These are phyloP conservation scores for Diplolepis rosae DNA, from an alignment of 2,888 invertebrate species.

Conservation along the genomic window DNA sequence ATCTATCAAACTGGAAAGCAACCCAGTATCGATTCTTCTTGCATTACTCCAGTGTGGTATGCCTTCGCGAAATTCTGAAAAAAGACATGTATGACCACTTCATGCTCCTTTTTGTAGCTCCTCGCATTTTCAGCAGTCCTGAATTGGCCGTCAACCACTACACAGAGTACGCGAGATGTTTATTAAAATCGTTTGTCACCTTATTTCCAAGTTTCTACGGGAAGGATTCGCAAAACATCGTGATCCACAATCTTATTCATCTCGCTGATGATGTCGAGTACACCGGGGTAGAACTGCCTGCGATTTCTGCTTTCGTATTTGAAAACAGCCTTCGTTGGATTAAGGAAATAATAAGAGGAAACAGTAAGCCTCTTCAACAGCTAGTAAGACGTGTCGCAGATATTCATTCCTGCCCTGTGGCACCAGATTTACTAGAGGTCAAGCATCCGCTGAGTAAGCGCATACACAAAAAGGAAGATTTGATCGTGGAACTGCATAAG, in stretches of 20 bases:
- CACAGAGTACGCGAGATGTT: conserved; percentile 20
- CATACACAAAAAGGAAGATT: neutral
- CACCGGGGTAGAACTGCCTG: neutral
- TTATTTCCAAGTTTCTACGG: conserved; percentile 32
- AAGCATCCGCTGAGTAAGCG: neutral
- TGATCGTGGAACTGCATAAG: neutral
- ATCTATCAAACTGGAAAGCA: conserved; percentile 37
- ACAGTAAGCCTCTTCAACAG: neutral
- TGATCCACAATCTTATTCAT: conserved; percentile 41
- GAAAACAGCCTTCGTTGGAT: neutral
- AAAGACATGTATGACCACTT: conserved; percentile 31
- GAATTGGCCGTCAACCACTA: conserved; percentile 22
- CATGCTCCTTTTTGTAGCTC: conserved; percentile 29
- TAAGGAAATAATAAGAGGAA: neutral
- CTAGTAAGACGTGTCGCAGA: neutral
- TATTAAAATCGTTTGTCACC: conserved; percentile 23
- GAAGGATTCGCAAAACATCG: conserved; percentile 30
- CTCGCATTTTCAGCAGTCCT: conserved; percentile 30
- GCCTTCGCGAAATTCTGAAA: conserved; percentile 22
- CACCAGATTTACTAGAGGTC: neutral
- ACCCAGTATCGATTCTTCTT: conserved; percentile 38
- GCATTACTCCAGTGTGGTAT: conserved; percentile 16
- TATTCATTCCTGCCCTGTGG: neutral
- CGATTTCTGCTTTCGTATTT: neutral
- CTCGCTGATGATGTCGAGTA: conserved; percentile 38